Percentiles rank a stretch among this genome's conserved stretches.
These are phyloP conservation scores for Aphelocoma californica DNA, from an alignment of 2,797 vertebrate species.

Conservation along the genomic window DNA sequence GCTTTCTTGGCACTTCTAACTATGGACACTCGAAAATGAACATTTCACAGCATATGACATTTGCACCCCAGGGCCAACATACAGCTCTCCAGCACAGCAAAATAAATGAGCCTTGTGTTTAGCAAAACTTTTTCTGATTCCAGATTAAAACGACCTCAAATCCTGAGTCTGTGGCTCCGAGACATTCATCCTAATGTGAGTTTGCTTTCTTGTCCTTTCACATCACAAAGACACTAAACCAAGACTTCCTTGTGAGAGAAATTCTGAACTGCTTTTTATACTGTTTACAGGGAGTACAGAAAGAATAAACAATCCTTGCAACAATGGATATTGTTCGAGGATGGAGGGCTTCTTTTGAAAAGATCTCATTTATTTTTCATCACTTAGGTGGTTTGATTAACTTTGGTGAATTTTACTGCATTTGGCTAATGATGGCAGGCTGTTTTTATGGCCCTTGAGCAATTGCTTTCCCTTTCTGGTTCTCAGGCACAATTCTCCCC, in stretches of 20 bases:
- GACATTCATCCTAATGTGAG: neutral
- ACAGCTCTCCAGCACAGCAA: neutral
- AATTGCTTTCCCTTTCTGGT: slow-evolving; percentile 66
- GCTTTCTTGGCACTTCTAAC: neutral
- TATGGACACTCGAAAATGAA: neutral
- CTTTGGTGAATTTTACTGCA: slow-evolving; percentile 59
- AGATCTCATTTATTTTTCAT: slow-evolving; percentile 53
- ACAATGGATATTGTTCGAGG: slow-evolving; percentile 16
- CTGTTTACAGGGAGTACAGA: neutral
- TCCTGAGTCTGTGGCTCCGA: neutral
- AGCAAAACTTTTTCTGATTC: neutral
- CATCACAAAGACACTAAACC: neutral
- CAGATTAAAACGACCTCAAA: neutral
- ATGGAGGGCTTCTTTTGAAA: slow-evolving; percentile 36
- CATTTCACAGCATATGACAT: neutral
- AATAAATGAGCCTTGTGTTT: neutral
- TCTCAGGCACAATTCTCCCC: slow-evolving; percentile 47
- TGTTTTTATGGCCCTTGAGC: slow-evolving; percentile 53
- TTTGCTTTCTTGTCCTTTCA: neutral
- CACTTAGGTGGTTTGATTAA: slow-evolving; percentile 58
- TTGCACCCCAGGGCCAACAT: neutral
- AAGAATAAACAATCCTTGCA: neutral
- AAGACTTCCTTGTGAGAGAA: neutral
- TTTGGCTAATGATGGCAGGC: slow-evolving; percentile 51
- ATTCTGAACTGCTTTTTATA: neutral